These are phyloP conservation scores for Drosophila obscura DNA, from an alignment of 1,140 invertebrate genomes.

Conservation along the genomic window DNA sequence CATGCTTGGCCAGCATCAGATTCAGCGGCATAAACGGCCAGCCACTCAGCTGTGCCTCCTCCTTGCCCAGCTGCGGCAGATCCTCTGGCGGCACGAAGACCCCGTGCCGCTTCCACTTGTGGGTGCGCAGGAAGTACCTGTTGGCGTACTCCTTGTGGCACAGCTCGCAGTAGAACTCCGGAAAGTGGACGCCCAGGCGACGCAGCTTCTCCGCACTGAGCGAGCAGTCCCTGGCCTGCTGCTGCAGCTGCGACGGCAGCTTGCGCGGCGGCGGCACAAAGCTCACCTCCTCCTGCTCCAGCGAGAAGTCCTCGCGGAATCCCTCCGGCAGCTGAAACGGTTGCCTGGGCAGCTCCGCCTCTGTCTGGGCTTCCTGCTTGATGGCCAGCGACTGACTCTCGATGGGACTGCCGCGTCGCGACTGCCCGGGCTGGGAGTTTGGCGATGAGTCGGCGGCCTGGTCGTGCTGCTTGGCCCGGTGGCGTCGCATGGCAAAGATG, in stretches of 20 bases:
- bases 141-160: slow-evolving; percentile 98
- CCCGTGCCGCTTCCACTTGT: slow-evolving; percentile 94
- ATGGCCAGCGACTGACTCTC: slow-evolving; percentile 23
- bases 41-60: slow-evolving; percentile 75
- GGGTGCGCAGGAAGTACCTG: slow-evolving; percentile 96
- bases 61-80: slow-evolving; percentile 32
- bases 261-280: slow-evolving; percentile 86
- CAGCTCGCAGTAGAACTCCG: slow-evolving; percentile 96
- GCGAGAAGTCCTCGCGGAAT: slow-evolving; percentile 78
- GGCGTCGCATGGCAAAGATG: slow-evolving; percentile 85
- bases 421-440: slow-evolving; percentile 24
- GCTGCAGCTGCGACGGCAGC: slow-evolving; percentile 86
- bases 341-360: slow-evolving; percentile 8
- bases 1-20: slow-evolving; percentile 85
- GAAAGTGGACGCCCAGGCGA: slow-evolving; percentile 91
- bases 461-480: slow-evolving; percentile 85
- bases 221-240: slow-evolving; percentile 87
- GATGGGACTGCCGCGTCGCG: slow-evolving; percentile 44
- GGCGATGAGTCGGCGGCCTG: slow-evolving; percentile 39
- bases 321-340: slow-evolving; percentile 79
- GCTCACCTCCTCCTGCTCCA: slow-evolving; percentile 86
- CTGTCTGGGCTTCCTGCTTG: slow-evolving; percentile 30
- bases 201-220: slow-evolving; percentile 88
- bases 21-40: slow-evolving; percentile 86
- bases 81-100: slow-evolving; percentile 86